phyloP scores from a whole-genome alignment of 2,113 vertebrate genomes.

The Sander lucioperca region DNA sequence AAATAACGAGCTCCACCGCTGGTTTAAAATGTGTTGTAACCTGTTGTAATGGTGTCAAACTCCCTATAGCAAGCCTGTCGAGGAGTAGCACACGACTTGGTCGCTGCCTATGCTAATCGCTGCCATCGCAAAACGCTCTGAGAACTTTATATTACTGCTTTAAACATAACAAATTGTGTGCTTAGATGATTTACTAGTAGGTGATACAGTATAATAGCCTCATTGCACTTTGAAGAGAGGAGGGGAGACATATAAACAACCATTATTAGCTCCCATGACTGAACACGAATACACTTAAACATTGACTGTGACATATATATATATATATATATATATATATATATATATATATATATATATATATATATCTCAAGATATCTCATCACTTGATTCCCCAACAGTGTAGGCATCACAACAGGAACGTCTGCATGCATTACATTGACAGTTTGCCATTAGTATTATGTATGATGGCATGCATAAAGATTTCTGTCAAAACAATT shows the following conservation, averaged over 20 bases:
- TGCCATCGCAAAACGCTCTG: neutral
- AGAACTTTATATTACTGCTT: conserved; percentile 13
- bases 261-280: neutral
- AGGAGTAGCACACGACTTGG: conserved; percentile 7
- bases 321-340: too few relatives aligned
- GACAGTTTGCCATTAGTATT: neutral
- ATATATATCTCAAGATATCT: too few relatives aligned
- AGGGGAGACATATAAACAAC: conserved; percentile 18
- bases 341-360: too few relatives aligned
- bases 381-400: neutral
- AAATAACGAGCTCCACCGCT: conserved; percentile 44
- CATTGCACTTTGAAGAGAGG: conserved; percentile 21
- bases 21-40: conserved; percentile 51
- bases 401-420: neutral
- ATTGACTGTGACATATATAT: neutral
- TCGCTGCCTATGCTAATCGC: conserved; percentile 26
- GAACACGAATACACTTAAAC: conserved; percentile 19
- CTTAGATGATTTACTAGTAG: conserved; percentile 26
- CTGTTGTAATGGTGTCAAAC: conserved; percentile 58
- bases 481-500: conserved; percentile 31
- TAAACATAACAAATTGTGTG: conserved; percentile 12
- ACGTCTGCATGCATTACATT: neutral
- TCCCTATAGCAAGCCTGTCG: conserved; percentile 36
- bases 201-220: conserved; percentile 9
- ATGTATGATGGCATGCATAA: neutral